Percentiles rank a stretch among this genome's conserved stretches.
These are phyloP conservation scores for Montifringilla adamsi DNA, from an alignment of 2,113 vertebrate species.

Conservation along the genomic window DNA sequence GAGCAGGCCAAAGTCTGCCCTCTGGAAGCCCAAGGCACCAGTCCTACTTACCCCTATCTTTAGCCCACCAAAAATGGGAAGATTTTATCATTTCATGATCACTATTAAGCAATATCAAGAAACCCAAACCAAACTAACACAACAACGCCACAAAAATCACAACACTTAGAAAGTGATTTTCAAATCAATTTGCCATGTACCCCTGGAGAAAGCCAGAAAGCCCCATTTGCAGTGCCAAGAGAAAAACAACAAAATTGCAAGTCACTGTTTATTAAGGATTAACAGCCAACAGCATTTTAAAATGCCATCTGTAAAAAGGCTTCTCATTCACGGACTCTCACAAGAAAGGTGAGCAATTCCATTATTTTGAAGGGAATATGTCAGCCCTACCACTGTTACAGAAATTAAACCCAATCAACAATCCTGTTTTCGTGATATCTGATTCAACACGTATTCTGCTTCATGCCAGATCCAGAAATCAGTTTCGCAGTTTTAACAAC, in stretches of 20 bases:
- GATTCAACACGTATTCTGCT: neutral
- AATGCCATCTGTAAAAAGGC: neutral
- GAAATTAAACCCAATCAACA: neutral
- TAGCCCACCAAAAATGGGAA: neutral
- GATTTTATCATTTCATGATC: neutral
- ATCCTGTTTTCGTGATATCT: neutral
- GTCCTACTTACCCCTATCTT: neutral
- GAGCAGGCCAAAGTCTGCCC: neutral
- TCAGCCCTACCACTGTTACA: neutral
- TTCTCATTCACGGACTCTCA: neutral
- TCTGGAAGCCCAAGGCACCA: neutral
- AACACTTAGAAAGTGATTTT: neutral
- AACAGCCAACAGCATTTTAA: neutral
- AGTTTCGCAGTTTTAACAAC: neutral
- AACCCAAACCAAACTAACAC: neutral
- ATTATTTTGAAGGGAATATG: neutral
- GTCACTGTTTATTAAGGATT: neutral
- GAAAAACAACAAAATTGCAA: neutral
- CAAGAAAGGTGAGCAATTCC: neutral
- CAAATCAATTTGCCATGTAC: neutral
- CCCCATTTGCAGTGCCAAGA: neutral
- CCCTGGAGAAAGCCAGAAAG: neutral
- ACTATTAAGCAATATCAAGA: neutral
- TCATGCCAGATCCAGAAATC: neutral
- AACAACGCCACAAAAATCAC: neutral